Conservation (phyloP, 2,113 vertebrate species). For the Neotoma lepida region DNA sequence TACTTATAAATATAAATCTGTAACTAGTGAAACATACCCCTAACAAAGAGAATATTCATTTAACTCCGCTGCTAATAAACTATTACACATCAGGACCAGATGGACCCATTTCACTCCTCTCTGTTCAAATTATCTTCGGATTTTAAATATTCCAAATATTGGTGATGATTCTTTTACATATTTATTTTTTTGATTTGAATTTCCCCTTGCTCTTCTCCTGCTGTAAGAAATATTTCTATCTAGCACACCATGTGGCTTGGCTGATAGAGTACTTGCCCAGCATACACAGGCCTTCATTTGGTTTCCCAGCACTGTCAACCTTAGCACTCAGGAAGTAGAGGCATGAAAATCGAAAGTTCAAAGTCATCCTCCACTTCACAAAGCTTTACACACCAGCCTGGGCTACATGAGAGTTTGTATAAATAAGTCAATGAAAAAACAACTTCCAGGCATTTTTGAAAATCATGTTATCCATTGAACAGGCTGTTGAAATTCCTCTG, state of each 20-base stretch:
- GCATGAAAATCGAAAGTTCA: not conserved
- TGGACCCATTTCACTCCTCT: not conserved
- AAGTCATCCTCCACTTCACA: not conserved
- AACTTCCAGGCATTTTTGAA: not conserved
- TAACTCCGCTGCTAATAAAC: not conserved
- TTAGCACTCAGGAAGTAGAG: not conserved
- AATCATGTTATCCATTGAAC: not conserved
- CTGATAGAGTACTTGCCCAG: not conserved
- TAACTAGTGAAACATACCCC: not conserved
- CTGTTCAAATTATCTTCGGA: not conserved
- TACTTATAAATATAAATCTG: not conserved
- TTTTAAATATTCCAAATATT: slow-evolving; percentile 9
- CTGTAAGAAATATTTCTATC: not conserved
- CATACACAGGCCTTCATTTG: not conserved
- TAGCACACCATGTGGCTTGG: not conserved
- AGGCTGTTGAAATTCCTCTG: not conserved
- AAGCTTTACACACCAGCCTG: not conserved
- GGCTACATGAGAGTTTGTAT: not conserved
- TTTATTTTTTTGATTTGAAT: not conserved
- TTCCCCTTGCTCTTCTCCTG: not conserved
- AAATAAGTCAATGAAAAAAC: not conserved
- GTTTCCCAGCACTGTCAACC: not conserved
- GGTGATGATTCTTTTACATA: not conserved
- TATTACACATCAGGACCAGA: not conserved
- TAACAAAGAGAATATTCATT: not conserved